phyloP scores from a whole-genome alignment of 35 echinoderm and acorn worm genomes.

The Stichopus chloronotus region DNA sequence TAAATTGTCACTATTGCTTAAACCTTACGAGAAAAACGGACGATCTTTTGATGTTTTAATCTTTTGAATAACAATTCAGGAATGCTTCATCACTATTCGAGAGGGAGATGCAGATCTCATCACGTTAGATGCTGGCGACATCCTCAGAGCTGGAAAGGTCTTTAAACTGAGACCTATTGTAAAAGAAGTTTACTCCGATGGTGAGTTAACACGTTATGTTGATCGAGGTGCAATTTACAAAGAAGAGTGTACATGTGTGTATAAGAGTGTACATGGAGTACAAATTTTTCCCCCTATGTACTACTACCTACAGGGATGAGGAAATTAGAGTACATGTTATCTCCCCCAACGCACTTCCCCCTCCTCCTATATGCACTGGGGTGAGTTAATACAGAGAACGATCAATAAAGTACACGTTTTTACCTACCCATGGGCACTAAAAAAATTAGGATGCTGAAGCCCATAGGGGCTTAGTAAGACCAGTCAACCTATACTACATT shows the following conservation, averaged over 20 bases:
- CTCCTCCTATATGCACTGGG: background rate
- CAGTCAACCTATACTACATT: too few species aligned
- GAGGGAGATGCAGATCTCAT: conserved; percentile 70
- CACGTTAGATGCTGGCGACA: conserved; percentile 86
- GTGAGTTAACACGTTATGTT: conserved; percentile 35
- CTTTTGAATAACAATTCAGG: conserved; percentile 39
- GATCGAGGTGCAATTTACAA: background rate
- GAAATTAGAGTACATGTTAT: too few species aligned
- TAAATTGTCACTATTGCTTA: too few species aligned
- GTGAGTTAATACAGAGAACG: background rate
- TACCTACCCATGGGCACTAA: too few species aligned
- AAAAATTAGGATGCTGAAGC: too few species aligned
- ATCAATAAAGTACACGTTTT: too few species aligned
- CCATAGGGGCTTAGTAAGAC: too few species aligned
- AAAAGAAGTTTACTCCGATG: conserved; percentile 64
- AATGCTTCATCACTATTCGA: conserved; percentile 64
- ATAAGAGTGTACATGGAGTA: background rate
- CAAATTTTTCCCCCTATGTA: background rate
- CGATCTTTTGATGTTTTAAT: too few species aligned
- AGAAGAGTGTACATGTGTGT: background rate
- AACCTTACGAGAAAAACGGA: too few species aligned
- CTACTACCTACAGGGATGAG: too few species aligned
- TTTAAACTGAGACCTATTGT: conserved; percentile 74
- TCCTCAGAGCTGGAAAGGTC: conserved; percentile 67
- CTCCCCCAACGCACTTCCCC: background rate